Evolutionary conservation across 2,113 vertebrate genomes (phyloP).

Genomic region (Cochlearius cochlearius): DNA sequence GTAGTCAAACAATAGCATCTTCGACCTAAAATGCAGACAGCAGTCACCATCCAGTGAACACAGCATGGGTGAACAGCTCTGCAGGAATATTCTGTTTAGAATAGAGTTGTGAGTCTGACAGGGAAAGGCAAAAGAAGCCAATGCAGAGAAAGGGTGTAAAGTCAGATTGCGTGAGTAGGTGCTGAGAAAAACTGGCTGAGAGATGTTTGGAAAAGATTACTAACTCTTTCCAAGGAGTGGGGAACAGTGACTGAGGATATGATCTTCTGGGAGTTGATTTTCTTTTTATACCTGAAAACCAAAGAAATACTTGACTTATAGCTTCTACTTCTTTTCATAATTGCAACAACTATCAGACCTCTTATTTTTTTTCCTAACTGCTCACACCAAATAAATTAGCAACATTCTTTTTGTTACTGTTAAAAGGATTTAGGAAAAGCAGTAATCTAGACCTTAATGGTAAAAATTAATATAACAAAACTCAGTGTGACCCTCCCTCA

Average conservation of each 20-base stretch:
- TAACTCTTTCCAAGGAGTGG: background rate
- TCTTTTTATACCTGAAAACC: background rate
- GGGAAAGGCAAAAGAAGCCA: background rate
- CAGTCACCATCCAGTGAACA: background rate
- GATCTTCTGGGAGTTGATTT: background rate
- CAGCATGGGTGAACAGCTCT: background rate
- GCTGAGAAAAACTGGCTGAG: background rate
- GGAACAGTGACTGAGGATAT: background rate
- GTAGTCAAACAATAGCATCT: background rate
- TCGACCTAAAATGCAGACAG: background rate
- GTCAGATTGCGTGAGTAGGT: background rate
- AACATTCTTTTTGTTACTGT: background rate
- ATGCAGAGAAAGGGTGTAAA: background rate
- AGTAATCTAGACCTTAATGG: background rate
- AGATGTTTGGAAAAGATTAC: background rate
- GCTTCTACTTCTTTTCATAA: background rate
- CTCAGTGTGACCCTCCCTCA: background rate
- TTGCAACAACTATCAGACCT: background rate
- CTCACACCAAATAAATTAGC: background rate
- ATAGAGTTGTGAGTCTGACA: background rate
- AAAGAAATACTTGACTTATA: background rate
- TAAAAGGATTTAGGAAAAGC: background rate
- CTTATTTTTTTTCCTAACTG: background rate
- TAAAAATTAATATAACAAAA: background rate
- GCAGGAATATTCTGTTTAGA: background rate